Base-by-base conservation (phyloP, 2,113 vertebrate genomes). In the Strigops habroptila region DNA sequence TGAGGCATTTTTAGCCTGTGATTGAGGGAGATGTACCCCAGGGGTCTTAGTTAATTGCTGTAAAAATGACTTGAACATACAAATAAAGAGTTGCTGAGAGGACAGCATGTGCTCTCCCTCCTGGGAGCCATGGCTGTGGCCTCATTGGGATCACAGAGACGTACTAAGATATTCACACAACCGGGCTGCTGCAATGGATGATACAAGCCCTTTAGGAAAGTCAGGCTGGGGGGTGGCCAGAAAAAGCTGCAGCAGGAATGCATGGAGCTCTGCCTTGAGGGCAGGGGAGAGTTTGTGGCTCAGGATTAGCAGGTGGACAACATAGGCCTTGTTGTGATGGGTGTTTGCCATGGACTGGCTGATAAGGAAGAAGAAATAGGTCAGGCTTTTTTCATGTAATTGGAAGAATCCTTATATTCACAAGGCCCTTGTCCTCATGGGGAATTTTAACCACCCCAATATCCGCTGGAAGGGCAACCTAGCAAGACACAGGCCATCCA, bases 1-100 rank as follows among this genome's bases (percentile, higher is more conserved):
- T 27, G 78, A 96, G 67, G 59, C 49, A 11, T 78, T 95, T 95
- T 57, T 39, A 94, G 74, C 63, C 76, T 57, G 67, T 80, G 91
- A 89, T 1, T 67, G 90, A 52, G 68, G 65, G 53, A 84, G 37
- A 57, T 22, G 31, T 14, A 76, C 83, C 70, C 63, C 70, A 65
- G 81, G 55, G 73, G 70, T 78, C 59, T 59, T 63, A 84, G 24
- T 94, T 87, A 95, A 89, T 77, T 90, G 62, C 69, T 82, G 23
- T 86, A 88, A 81, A 79, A 96, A 86, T 76, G 44, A 59, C 69
- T 84, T 93, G 57, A 52, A 35, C 28, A 76, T 75, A 51, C 23
- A 91, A 69, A 76, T 25, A 55, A 80, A 60, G 69, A 64, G 39
- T 31, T 86, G 14, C n/a, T 68, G 88, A 64, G 75, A 92, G 67